Evolutionary conservation across 2,888 invertebrate species (phyloP), one percentile per base, ranked within the genome.

Genomic region (Thera britannica): DNA sequence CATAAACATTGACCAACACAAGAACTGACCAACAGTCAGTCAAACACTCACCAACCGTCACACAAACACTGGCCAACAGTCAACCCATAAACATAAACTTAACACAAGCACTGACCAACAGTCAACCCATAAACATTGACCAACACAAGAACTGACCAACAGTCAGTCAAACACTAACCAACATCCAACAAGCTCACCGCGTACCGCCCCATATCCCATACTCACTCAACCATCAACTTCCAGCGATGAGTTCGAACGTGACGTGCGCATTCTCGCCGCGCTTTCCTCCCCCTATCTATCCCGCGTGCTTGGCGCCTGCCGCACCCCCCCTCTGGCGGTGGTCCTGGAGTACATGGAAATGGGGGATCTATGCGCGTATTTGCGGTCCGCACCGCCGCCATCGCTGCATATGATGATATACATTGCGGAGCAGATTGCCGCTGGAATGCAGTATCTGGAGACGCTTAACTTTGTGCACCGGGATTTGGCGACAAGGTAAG

Each of bases 391-490:
- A 11, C 96, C 97, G 79, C 95, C 96, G 58, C 95, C 97, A 75
- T 94, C 87, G 0, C 95, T 96, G 78, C 92, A 95, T 62, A 94
- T 95, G 44, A 94, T 98, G 83, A 94, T 98, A 74, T 97, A 96
- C 89, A 95, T 98, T 90, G 97, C 97, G 57, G 95, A 96, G 96
- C 98, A 98, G 89, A 96, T 98, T 73, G 97, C 98, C 1, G 96
- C 97, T 3, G 98, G 98, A 11, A 98, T 98, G 97, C 96, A 97
- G 81, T 98, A 98, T 87, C 92, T 98, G 79, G 98, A 98, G 91
- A 96, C 97, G 58, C 94, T 98, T 75, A 97, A 97, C 90, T 98
- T 98, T 86, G 98, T 98, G 59, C 98, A 98, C 87, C 95, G 98
- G 58, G 98, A 98, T 90, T 92, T 98, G 79, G 97, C 98, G 61